Evolutionary conservation across 2,888 invertebrate species (phyloP), one percentile per base, ranked within the genome.

Genomic region (Tridacna crocea): DNA sequence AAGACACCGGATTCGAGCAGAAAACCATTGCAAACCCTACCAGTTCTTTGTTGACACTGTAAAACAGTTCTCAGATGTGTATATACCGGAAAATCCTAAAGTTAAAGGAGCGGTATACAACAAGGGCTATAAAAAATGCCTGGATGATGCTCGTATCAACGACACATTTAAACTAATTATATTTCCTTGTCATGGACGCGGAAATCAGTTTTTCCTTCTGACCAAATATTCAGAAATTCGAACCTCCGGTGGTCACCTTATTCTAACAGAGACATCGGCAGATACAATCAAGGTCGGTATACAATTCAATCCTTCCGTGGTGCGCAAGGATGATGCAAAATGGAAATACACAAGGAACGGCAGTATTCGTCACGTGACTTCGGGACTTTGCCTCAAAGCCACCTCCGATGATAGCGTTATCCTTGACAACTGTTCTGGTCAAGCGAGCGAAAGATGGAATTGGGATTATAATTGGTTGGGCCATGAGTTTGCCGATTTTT

Each of bases 1-100:
- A 13, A 60, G 74, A 47, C 24, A 12, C 22, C 60, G 63, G 2
- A 63, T 74, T 12, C 19, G 74, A 22, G 13, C 10, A 24, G 47
- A 63, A 61, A 74, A 74, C 74, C 15, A 74, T 13, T 74, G 74
- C 74, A 74, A 74, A 24, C 63, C 74, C 12, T 74, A 74, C 24
- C 11, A 61, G n/a, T 22, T 24, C 46, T 74, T 63, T 47, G 12
- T 74, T 17, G 74, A 74, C 17, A 74, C 47, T 11, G 48, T 74
- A 6, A 61, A 24, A 74, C 60, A 63, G 47, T 74, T 74, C 17
- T 47, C 61, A 13, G 46, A 74, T 24, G 74, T 74, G 6, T 74
- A 47, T 36, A 17, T 36, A 6, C 74, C 74, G 13, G 46, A 61
- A n/a, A 36, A 36, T 24, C 15, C 58, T n/a, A 15, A 24, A 46